Percentiles rank a stretch among this genome's conserved stretches.
phyloP scores from a whole-genome alignment of 2,797 vertebrate species.

The Glyptemys insculpta region DNA sequence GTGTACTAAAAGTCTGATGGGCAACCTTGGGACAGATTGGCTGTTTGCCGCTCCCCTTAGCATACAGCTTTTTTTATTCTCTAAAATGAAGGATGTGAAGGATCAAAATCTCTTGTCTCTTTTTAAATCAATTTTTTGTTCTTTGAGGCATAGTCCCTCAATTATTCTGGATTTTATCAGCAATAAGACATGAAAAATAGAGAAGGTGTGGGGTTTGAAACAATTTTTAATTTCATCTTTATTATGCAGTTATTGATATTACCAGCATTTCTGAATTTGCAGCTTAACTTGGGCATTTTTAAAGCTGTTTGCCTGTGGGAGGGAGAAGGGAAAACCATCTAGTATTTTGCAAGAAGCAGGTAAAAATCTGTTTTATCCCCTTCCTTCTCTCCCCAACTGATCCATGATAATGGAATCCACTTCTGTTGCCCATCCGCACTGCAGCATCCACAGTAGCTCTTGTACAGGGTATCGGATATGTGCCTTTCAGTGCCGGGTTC shows the following conservation, averaged over 20 bases:
- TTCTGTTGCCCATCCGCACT: slow-evolving; percentile 64
- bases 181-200: slow-evolving; percentile 43
- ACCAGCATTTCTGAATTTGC: slow-evolving; percentile 60
- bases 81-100: slow-evolving; percentile 47
- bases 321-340: slow-evolving; percentile 48
- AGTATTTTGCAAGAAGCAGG: slow-evolving; percentile 20
- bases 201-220: slow-evolving; percentile 47
- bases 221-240: slow-evolving; percentile 22
- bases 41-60: not conserved
- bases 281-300: slow-evolving; percentile 40
- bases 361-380: not conserved
- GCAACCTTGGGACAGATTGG: not conserved
- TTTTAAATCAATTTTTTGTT: slow-evolving; percentile 40
- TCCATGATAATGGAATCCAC: slow-evolving; percentile 21
- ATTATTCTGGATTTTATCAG: slow-evolving; percentile 51
- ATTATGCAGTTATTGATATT: slow-evolving; percentile 56
- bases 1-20: slow-evolving; percentile 14
- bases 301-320: slow-evolving; percentile 57
- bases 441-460: slow-evolving; percentile 78
- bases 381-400: slow-evolving; percentile 30
- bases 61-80: slow-evolving; percentile 4
- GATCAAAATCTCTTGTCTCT: slow-evolving; percentile 28
- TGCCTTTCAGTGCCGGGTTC: slow-evolving; percentile 86
- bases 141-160: slow-evolving; percentile 58
- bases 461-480: slow-evolving; percentile 85